phyloP scores from a whole-genome alignment of 2,888 invertebrate species.

The Tetranychus piercei region DNA sequence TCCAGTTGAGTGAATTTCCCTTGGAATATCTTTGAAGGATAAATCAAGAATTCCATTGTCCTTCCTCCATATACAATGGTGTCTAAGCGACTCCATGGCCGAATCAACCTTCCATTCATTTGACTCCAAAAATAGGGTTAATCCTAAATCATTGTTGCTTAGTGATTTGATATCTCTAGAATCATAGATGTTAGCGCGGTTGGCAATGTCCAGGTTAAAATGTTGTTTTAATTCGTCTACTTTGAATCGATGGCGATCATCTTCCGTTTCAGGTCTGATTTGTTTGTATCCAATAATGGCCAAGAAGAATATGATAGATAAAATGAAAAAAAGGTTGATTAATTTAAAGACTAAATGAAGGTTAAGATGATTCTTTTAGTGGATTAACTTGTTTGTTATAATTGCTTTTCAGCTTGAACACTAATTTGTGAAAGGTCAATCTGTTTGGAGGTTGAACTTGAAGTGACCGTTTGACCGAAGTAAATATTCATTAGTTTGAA shows the following conservation, averaged over 20 bases:
- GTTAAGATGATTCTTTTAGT: neutral
- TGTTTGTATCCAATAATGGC: neutral
- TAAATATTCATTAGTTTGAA: neutral
- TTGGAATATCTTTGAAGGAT: neutral
- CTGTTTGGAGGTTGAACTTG: neutral
- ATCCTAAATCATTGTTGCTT: neutral
- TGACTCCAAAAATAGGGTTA: neutral
- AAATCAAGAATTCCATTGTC: slow-evolving; percentile 1
- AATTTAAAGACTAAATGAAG: neutral
- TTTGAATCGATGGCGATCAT: neutral
- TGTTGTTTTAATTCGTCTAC: neutral
- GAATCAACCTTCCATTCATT: slow-evolving; percentile 2
- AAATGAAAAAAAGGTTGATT: neutral
- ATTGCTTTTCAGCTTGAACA: neutral
- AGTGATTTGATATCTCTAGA: neutral
- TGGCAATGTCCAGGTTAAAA: neutral
- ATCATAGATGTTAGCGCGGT: neutral
- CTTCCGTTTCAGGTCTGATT: neutral
- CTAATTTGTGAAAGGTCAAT: neutral
- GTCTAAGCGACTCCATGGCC: neutral
- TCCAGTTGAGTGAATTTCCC: neutral
- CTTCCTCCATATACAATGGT: neutral
- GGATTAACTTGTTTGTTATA: neutral
- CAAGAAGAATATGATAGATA: neutral
- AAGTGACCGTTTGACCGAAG: neutral